phyloP scores from a whole-genome alignment of 2,113 vertebrate genomes.

The Macquaria ambigua region DNA sequence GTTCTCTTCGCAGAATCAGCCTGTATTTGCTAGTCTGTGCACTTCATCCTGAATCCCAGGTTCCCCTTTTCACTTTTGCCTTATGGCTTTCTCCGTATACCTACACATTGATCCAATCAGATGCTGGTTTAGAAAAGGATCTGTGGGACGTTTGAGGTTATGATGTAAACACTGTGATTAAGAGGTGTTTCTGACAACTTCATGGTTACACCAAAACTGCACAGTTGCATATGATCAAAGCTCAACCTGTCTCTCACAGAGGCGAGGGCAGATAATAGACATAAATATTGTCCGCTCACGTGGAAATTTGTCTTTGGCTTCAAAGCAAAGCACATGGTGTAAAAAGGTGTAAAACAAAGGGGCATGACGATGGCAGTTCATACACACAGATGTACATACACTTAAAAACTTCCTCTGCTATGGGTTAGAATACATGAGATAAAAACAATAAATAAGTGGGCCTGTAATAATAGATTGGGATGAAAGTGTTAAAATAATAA shows the following conservation, averaged over 20 bases:
- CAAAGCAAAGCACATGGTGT: too few species aligned
- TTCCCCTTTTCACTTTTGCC: conserved; percentile 30
- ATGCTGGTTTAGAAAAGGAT: background rate
- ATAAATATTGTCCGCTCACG: too few species aligned
- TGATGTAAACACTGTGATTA: conserved; percentile 17
- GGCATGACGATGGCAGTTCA: too few species aligned
- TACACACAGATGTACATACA: too few species aligned
- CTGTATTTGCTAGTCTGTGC: background rate
- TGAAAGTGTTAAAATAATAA: too few species aligned
- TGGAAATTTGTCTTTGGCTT: too few species aligned
- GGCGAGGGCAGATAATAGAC: conserved; percentile 51
- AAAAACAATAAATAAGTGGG: too few species aligned
- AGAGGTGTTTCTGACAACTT: conserved; percentile 36
- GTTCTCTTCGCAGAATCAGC: conserved; percentile 6
- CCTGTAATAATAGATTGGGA: too few species aligned
- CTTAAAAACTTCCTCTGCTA: too few species aligned
- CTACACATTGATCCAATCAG: background rate
- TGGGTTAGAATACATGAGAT: too few species aligned
- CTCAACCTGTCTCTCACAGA: conserved; percentile 33
- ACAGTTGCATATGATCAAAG: background rate
- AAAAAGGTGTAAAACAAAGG: too few species aligned
- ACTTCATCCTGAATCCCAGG: conserved; percentile 14
- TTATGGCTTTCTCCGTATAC: background rate
- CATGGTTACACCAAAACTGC: background rate
- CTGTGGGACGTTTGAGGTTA: background rate